Conservation (phyloP, 2,797 vertebrate genomes). For the Leptatherina wallacei region DNA sequence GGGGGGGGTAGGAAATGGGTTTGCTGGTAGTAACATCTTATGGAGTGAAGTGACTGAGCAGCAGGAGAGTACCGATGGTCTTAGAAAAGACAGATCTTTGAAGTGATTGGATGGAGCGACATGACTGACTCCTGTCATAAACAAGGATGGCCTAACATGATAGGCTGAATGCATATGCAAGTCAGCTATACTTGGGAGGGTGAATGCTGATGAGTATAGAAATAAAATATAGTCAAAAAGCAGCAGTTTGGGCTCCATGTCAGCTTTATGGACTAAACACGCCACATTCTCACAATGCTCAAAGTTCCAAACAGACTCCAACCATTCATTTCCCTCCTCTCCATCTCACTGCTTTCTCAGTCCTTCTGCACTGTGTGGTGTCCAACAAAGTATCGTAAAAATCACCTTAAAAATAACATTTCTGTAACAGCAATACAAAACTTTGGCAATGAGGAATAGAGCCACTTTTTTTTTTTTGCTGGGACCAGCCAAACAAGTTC, state of each 20-base stretch:
- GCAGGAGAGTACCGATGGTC: neutral
- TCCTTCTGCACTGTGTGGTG: slow-evolving; percentile 14
- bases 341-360: neutral
- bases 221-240: slow-evolving; percentile 15
- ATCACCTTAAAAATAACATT: slow-evolving; percentile 59
- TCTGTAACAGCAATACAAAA: slow-evolving; percentile 63
- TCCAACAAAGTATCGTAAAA: slow-evolving; percentile 55
- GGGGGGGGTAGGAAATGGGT: neutral
- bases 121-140: slow-evolving; percentile 27
- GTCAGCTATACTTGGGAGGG: neutral
- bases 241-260: slow-evolving; percentile 7
- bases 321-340: neutral
- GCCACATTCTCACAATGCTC: slow-evolving; percentile 9
- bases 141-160: slow-evolving; percentile 1
- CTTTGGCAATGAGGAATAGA: slow-evolving; percentile 63
- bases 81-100: slow-evolving; percentile 9
- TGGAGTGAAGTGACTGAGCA: slow-evolving; percentile 39
- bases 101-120: slow-evolving; percentile 26
- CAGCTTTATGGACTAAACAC: slow-evolving; percentile 1
- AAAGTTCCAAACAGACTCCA: neutral
- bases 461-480: slow-evolving; percentile 34
- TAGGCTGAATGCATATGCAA: neutral
- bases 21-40: slow-evolving; percentile 65
- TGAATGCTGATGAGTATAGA: slow-evolving; percentile 1
- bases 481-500: slow-evolving; percentile 79